Base-by-base conservation (phyloP, 1,140 invertebrate species). In the Chironomus striatipennis region DNA sequence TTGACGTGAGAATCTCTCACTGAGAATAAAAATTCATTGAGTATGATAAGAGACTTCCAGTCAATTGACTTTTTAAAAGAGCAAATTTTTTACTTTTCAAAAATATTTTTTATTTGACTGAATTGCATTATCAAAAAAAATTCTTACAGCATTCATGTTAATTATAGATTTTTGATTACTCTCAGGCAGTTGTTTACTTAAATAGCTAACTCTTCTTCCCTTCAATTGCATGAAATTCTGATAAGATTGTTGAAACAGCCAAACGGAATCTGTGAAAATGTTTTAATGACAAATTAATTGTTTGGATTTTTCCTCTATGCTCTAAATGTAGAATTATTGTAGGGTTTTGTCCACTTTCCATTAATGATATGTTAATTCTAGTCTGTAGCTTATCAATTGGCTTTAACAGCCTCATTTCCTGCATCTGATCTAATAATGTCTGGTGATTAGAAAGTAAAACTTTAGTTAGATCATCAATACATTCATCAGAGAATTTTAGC, bases 211-310 rank as follows among this genome's bases (percentile, higher is more conserved):
- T 72, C 64, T n/a, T 73, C 43, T 42, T 34, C 7, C 43, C 42
- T 43, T 34, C 73, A 12, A 43, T 43, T 21, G 15, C 20, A 20
- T 70, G 18, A 70, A 70, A 18, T 20, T 70, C 65, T 70, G 65
- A 70, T 20, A 70, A 34, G 18, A 57, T 65, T 73, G 43, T 24
- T 67, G 70, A 8, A 15, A 70, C 5, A 7, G 65, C 20, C 9
- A 70, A 21, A 18, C 65, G n/a, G 18, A 70, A 70, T 70, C 65
- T 17, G 10, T 70, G 65, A 70, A 70, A 70, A 20, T 70, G 17
- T 8, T 70, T 70, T 7, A 70, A 17, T 70, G 65, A 70, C 20
- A 70, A 70, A 70, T 70, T 70, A 1, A 70, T 20, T 1, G 18
- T 70, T 20, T 70, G 4, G 9, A 21, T 21, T 1, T 20, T 2